Evolutionary conservation across 2,888 invertebrate species (phyloP).

Genomic region (Lasioglossum oenotherae): DNA sequence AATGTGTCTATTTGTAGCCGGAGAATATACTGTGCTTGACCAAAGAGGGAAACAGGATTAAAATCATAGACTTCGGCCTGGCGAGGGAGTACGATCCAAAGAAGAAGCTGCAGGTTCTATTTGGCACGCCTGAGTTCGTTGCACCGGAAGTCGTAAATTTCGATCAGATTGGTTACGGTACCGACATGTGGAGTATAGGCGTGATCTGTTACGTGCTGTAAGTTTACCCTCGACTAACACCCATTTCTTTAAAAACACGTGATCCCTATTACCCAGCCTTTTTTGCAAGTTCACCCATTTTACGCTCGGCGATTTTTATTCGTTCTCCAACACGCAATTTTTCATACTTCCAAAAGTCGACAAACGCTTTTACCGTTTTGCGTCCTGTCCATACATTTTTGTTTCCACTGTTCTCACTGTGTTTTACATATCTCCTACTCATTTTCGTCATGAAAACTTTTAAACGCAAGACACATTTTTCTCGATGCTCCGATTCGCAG

Average conservation of each 20-base stretch:
- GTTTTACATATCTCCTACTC: no score
- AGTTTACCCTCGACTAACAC: slow-evolving; percentile 85
- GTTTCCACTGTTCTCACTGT: no score
- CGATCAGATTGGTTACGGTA: slow-evolving; percentile 97
- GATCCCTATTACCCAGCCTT: not conserved
- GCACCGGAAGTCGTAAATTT: slow-evolving; percentile 99
- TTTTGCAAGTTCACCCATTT: not conserved
- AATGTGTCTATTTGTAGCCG: slow-evolving; percentile 88
- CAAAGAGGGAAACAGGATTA: slow-evolving; percentile 98
- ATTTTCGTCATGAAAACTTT: no score
- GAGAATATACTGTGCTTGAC: slow-evolving; percentile 99
- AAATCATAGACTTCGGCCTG: slow-evolving; percentile 99
- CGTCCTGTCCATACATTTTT: not conserved
- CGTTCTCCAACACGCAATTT: not conserved
- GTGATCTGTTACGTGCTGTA: slow-evolving; percentile 99
- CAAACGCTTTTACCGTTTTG: not conserved
- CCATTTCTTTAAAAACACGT: not conserved
- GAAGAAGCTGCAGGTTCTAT: slow-evolving; percentile 96
- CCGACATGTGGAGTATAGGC: slow-evolving; percentile 99
- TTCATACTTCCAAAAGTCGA: not conserved
- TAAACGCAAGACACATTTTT: not conserved
- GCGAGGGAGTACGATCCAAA: slow-evolving; percentile 96
- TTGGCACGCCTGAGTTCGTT: slow-evolving; percentile 99
- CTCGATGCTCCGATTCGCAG: slow-evolving; percentile 84
- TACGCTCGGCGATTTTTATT: not conserved